Evolutionary conservation across 2,888 invertebrate genomes (phyloP).

Genomic region (Cantharis flavilabris): DNA sequence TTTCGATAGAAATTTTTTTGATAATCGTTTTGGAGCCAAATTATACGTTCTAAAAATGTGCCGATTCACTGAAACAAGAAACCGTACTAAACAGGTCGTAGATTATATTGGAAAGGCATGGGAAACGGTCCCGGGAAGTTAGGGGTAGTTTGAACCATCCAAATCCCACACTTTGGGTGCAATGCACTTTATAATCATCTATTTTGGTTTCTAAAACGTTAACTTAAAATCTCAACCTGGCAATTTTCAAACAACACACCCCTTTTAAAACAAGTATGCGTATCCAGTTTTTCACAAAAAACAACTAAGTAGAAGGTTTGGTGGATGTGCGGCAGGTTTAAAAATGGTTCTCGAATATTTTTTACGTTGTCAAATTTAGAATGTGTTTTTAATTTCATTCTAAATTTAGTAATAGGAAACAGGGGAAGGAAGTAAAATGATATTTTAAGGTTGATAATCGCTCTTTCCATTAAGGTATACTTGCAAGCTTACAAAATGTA

Average conservation of each 20-base stretch:
- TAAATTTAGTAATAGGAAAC: neutral
- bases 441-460: neutral
- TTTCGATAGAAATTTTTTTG: neutral
- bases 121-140: slow-evolving; percentile 31
- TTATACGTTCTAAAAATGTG: slow-evolving; percentile 9
- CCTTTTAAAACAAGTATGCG: neutral
- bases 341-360: neutral
- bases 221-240: neutral
- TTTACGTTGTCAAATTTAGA: neutral
- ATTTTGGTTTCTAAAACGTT: slow-evolving; percentile 13
- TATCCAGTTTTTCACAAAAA: neutral
- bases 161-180: slow-evolving; percentile 24
- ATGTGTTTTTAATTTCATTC: neutral
- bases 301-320: neutral
- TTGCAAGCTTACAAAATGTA: neutral
- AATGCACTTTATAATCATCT: slow-evolving; percentile 30
- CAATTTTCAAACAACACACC: neutral
- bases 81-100: slow-evolving; percentile 30
- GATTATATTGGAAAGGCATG: slow-evolving; percentile 30
- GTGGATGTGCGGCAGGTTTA: neutral
- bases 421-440: neutral
- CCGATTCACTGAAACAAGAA: slow-evolving; percentile 15
- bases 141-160: slow-evolving; percentile 26
- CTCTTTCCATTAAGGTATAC: neutral
- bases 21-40: neutral